These are phyloP conservation scores for Petromus typicus DNA, from an alignment of 2,113 vertebrate genomes.

Conservation along the genomic window DNA sequence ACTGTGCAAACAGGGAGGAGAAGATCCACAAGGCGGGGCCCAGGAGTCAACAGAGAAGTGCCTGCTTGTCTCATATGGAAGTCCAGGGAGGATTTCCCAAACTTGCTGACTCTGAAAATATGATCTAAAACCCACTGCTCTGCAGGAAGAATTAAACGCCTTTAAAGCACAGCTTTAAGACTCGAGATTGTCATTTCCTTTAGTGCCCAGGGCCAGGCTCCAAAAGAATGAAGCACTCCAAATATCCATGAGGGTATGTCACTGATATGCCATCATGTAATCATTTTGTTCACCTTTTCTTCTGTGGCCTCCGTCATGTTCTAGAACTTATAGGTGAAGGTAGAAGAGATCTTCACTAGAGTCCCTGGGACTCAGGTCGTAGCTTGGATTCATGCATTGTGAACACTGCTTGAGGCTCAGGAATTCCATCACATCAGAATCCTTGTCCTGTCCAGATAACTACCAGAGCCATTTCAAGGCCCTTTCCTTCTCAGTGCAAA, in stretches of 20 bases:
- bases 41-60: neutral
- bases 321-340: neutral
- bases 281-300: neutral
- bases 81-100: neutral
- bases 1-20: neutral
- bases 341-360: accelerated
- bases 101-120: neutral
- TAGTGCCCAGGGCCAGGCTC: neutral
- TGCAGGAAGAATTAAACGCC: neutral
- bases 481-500: neutral
- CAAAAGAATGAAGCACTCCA: neutral
- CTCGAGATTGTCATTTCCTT: neutral
- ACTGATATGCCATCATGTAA: accelerated
- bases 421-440: neutral
- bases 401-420: neutral
- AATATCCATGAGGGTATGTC: neutral
- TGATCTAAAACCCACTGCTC: neutral
- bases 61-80: neutral
- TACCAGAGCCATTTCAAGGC: neutral
- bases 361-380: neutral
- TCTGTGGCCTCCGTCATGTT: neutral
- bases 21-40: neutral
- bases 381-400: neutral
- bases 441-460: neutral
- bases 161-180: neutral